phyloP scores from a whole-genome alignment of 2,888 invertebrate genomes.

The Cosmorhoe ocellata region DNA sequence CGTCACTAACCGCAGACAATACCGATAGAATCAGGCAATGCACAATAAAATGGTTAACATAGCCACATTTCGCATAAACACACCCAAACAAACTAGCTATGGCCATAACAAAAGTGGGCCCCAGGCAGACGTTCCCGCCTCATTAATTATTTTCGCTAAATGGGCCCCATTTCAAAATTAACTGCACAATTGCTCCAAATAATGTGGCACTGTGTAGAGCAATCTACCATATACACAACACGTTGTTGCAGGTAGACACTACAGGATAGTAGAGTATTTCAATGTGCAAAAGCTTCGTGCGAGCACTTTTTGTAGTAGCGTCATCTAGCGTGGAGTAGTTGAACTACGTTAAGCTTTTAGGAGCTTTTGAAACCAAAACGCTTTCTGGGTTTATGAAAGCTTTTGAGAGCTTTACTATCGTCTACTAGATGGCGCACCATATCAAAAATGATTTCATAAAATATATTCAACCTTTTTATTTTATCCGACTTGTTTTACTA shows the following conservation, averaged over 20 bases:
- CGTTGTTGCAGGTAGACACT: neutral
- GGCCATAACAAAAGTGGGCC: constrained; percentile 55
- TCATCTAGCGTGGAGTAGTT: constrained; percentile 52
- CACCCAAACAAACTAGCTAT: constrained; percentile 44
- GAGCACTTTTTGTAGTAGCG: constrained; percentile 32
- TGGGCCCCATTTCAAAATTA: constrained; percentile 74
- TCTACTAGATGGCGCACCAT: constrained; percentile 48
- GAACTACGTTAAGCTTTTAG: constrained; percentile 26
- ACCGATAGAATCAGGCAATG: constrained; percentile 27
- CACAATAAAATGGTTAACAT: constrained; percentile 46
- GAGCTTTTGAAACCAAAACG: constrained; percentile 3
- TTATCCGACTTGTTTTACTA: too few relatives aligned
- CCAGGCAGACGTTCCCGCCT: constrained; percentile 48
- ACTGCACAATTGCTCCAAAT: constrained; percentile 74
- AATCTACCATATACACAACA: constrained; percentile 33
- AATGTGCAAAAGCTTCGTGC: neutral
- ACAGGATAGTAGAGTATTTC: neutral
- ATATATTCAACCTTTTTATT: too few relatives aligned
- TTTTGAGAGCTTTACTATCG: constrained; percentile 31
- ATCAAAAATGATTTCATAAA: too few relatives aligned
- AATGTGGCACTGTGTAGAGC: constrained; percentile 56
- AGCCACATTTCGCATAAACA: constrained; percentile 45
- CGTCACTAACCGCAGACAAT: constrained; percentile 53
- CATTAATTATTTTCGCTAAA: constrained; percentile 72
- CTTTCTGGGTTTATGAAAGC: neutral